These are phyloP conservation scores for Gibbula magus DNA, from an alignment of 2,888 invertebrate species.

Conservation along the genomic window DNA sequence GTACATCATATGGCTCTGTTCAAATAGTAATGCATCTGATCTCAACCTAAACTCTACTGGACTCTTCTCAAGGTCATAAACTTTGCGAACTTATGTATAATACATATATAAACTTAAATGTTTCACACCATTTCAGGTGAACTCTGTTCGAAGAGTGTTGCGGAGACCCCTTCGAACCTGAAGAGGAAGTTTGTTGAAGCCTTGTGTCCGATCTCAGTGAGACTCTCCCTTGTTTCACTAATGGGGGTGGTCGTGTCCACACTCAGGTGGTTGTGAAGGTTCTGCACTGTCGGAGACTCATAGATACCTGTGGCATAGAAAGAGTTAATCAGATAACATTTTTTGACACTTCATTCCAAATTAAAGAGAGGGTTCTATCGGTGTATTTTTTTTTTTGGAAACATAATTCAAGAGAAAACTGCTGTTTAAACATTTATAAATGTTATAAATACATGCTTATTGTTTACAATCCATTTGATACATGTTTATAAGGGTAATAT, in stretches of 20 bases:
- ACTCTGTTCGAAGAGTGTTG: slow-evolving; percentile 56
- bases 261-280: slow-evolving; percentile 32
- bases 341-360: too few species aligned
- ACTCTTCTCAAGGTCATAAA: neutral
- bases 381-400: too few species aligned
- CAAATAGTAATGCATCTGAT: too few species aligned
- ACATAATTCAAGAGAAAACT: too few species aligned
- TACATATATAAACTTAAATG: neutral
- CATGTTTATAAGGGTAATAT: too few species aligned
- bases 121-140: slow-evolving; percentile 45
- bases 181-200: slow-evolving; percentile 52
- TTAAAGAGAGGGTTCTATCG: too few species aligned
- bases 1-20: neutral
- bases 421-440: too few species aligned
- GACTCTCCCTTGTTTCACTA: slow-evolving; percentile 31
- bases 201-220: slow-evolving; percentile 43
- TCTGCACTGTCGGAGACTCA: slow-evolving; percentile 48
- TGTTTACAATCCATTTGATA: too few species aligned
- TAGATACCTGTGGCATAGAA: slow-evolving; percentile 35
- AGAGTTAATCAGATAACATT: too few species aligned
- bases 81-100: neutral
- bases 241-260: slow-evolving; percentile 9
- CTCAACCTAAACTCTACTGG: too few species aligned
- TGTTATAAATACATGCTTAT: too few species aligned
- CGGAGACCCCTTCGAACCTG: slow-evolving; percentile 60